Conservation (phyloP, 37 sponge, comb jelly and placozoan genomes). For the Eunapius fragilis region DNA sequence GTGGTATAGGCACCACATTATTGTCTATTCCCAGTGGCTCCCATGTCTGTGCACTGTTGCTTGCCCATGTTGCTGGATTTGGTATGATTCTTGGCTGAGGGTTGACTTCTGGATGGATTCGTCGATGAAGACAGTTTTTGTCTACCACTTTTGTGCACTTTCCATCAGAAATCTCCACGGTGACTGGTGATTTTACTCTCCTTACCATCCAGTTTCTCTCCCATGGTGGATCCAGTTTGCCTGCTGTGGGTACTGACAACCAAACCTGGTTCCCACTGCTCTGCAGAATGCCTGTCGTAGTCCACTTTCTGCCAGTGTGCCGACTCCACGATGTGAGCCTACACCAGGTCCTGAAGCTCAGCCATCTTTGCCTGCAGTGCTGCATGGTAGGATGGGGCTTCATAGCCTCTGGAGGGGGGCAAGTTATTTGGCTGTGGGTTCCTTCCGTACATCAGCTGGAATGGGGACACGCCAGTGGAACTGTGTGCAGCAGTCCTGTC, state of each 20-base stretch:
- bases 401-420: not conserved
- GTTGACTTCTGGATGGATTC: too few species aligned
- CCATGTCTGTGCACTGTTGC: too few species aligned
- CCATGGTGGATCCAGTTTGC: not conserved
- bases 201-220: not conserved
- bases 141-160: too few species aligned
- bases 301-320: not conserved
- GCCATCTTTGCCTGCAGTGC: not conserved
- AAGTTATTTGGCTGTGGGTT: not conserved
- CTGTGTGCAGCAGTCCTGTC: slow-evolving; percentile 52
- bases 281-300: not conserved
- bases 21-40: too few species aligned
- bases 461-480: slow-evolving; percentile 53
- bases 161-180: too few species aligned
- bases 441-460: slow-evolving; percentile 60
- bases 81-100: too few species aligned
- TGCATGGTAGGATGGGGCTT: not conserved
- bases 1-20: too few species aligned
- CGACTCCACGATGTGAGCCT: not conserved
- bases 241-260: not conserved
- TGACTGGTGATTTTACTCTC: too few species aligned
- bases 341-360: not conserved
- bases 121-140: too few species aligned
- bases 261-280: not conserved
- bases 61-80: too few species aligned